These are phyloP conservation scores for Lepidurus packardi DNA, from an alignment of 1,140 invertebrate genomes.

Conservation along the genomic window DNA sequence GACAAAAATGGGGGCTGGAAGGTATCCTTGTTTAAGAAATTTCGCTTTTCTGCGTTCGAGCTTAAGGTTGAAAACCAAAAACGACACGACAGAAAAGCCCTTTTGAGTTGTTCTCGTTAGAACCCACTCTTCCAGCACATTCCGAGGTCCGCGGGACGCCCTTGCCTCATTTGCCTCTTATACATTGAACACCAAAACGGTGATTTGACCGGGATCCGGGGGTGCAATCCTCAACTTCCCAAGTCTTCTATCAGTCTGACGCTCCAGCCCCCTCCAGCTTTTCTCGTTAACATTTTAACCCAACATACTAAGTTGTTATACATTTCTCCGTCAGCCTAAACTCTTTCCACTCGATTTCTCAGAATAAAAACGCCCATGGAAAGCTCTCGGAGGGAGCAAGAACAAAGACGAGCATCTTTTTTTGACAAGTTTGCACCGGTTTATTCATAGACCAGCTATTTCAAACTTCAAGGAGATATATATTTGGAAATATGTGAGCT, in stretches of 20 bases:
- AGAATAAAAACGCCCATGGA: too few species aligned
- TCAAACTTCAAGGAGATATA: background rate
- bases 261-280: constrained; percentile 17
- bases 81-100: background rate
- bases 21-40: background rate
- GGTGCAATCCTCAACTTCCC: constrained; percentile 18
- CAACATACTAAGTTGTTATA: background rate
- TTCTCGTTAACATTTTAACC: constrained; percentile 22
- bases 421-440: background rate
- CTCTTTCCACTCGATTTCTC: background rate
- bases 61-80: background rate
- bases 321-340: background rate
- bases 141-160: background rate
- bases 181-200: background rate
- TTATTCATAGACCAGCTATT: background rate
- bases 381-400: background rate
- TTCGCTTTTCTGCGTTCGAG: background rate
- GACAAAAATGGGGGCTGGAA: background rate
- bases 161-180: constrained; percentile 12
- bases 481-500: background rate
- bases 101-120: constrained; percentile 3
- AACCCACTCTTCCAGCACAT: constrained; percentile 1
- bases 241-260: constrained; percentile 11
- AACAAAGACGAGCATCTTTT: background rate
- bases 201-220: constrained; percentile 1